Evolutionary conservation across 2,797 vertebrate species (phyloP), one percentile per base, ranked within the genome.

Genomic region (Mormyrus hasselquistii): DNA sequence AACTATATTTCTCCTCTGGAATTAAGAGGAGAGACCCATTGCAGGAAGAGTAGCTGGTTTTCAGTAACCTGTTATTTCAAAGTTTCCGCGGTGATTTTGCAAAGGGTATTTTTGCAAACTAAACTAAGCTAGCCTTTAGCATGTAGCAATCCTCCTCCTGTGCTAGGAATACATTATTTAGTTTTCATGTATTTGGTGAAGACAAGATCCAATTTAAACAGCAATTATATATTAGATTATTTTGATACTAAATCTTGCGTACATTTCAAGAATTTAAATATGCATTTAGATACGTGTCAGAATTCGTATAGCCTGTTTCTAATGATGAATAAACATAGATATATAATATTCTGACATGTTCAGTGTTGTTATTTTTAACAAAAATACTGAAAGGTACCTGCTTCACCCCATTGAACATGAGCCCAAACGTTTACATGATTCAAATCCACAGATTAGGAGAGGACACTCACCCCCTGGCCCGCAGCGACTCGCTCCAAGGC

Each of bases 401-500:
- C 25, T 29, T 29, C 25, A 29, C 47, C 79, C 47, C 8, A 52
- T 25, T 29, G 44, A n/a, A 25, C n/a, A 22, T 84, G 47, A 84
- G n/a, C n/a, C n/a, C 49, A 49, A 29, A 52, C 25, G 47, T 49
- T 29, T 49, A 10, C 19, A 19, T 49, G 44, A 84, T 4, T 84
- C 5, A n/a, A 84, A 25, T 25, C 44, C 82, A 25, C 44, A 52
- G 94, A 95, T 94, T 47, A 95, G 0, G 9, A 93, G 93, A 55
- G 89, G 90, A 93, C 91, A 95, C 96, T 96, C 94, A 96, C 96
- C 95, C 95, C 94, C 93, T 95, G 95, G 93, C 96, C 95, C 90
- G 94, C 93, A 90, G 95, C 93, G 94, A 97, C 95, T 90, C 96
- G 93, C 86, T 97, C 96, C 92, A 96, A 93, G 91, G 96, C 96